phyloP scores from a whole-genome alignment of 1,140 invertebrate genomes.

The Drosophila parvula region DNA sequence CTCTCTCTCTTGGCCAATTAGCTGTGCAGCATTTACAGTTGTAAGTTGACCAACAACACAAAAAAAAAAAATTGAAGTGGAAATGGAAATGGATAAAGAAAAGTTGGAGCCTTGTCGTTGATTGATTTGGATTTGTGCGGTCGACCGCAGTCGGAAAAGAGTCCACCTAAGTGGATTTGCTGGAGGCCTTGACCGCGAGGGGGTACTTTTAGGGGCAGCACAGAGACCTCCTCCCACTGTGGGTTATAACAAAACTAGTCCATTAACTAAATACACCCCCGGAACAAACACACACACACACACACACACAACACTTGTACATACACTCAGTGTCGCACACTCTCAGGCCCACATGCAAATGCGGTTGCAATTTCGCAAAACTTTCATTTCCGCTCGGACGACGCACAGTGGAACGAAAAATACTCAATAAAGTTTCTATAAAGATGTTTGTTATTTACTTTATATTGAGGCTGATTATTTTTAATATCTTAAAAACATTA shows the following conservation, averaged over 20 bases:
- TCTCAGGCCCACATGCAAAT: constrained; percentile 44
- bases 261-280: constrained; percentile 69
- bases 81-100: constrained; percentile 17
- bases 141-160: constrained; percentile 35
- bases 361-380: constrained; percentile 60
- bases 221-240: background rate
- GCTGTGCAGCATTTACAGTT: constrained; percentile 58
- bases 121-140: constrained; percentile 61
- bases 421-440: no score
- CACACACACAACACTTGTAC: background rate
- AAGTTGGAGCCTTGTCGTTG: constrained; percentile 46
- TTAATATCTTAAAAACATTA: no score
- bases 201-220: constrained; percentile 1
- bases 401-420: constrained; percentile 16
- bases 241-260: constrained; percentile 66
- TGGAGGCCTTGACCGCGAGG: constrained; percentile 11
- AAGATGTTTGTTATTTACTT: background rate
- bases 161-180: constrained; percentile 57
- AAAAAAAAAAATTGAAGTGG: background rate
- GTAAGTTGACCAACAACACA: constrained; percentile 29
- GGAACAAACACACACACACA: constrained; percentile 28
- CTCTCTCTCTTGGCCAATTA: constrained; percentile 43
- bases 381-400: constrained; percentile 69
- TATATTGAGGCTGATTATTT: background rate
- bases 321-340: background rate